Evolutionary conservation across 2,113 vertebrate genomes (phyloP).

Genomic region (Apteryx mantelli): DNA sequence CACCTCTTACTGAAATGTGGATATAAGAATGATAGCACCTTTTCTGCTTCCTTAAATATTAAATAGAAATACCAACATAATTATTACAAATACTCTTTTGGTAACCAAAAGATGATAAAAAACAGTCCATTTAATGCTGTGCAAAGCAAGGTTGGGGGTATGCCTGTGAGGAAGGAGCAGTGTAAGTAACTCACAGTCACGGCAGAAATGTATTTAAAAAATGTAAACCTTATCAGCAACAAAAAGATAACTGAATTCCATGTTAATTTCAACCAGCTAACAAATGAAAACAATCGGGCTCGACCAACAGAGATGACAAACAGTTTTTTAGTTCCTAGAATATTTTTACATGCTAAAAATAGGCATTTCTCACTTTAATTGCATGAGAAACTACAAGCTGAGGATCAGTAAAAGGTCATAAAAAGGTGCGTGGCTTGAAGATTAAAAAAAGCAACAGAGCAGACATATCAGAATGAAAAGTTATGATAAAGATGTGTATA

Average conservation of each 20-base stretch:
- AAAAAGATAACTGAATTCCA: constrained; percentile 22
- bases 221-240: constrained; percentile 20
- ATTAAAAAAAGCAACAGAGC: background rate
- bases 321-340: constrained; percentile 45
- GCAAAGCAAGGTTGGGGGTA: background rate
- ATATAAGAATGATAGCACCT: background rate
- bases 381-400: constrained; percentile 45
- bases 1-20: background rate
- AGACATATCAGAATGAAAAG: background rate
- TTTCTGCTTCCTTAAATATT: background rate
- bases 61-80: background rate
- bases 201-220: background rate
- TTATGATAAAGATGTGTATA: background rate
- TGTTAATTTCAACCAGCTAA: constrained; percentile 12
- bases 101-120: background rate
- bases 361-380: constrained; percentile 18
- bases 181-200: background rate
- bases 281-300: background rate
- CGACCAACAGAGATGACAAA: constrained; percentile 8
- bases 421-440: constrained; percentile 20
- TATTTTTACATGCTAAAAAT: constrained; percentile 63
- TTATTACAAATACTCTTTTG: background rate
- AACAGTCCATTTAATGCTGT: background rate
- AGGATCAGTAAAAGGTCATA: constrained; percentile 30
- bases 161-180: background rate